Evolutionary conservation across 2,113 vertebrate species (phyloP).

Genomic region (Cacatua alba): DNA sequence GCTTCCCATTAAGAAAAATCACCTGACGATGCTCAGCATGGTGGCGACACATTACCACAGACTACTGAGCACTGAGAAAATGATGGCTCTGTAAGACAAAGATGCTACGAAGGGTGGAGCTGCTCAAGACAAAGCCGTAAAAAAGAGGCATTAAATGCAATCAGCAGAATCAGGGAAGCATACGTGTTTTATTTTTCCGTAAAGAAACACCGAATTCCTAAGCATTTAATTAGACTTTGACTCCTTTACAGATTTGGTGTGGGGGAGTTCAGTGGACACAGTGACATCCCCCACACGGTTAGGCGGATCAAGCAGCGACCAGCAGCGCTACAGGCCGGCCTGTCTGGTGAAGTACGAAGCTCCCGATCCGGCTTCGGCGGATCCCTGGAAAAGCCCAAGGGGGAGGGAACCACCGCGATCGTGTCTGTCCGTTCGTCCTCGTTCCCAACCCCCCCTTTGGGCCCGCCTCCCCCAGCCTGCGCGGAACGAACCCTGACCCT

Average conservation of each 20-base stretch:
- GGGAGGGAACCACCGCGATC: fast-evolving
- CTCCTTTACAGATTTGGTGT: too few species aligned
- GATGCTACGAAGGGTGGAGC: slow-evolving; percentile 3
- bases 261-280: background rate
- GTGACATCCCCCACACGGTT: fast-evolving
- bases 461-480: too few species aligned
- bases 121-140: background rate
- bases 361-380: fast-evolving
- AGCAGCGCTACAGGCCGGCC: background rate
- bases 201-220: background rate
- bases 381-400: background rate
- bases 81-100: background rate
- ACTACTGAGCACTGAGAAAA: background rate
- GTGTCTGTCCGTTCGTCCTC: background rate
- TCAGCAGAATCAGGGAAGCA: fast-evolving
- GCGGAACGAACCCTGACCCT: background rate
- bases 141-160: background rate
- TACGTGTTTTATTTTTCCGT: fast-evolving
- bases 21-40: background rate
- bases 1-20: background rate
- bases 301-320: background rate
- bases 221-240: too few species aligned
- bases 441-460: background rate
- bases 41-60: background rate
- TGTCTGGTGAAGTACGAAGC: fast-evolving